These are phyloP conservation scores for Papilio protenor DNA, from an alignment of 2,888 invertebrate species.

Conservation along the genomic window DNA sequence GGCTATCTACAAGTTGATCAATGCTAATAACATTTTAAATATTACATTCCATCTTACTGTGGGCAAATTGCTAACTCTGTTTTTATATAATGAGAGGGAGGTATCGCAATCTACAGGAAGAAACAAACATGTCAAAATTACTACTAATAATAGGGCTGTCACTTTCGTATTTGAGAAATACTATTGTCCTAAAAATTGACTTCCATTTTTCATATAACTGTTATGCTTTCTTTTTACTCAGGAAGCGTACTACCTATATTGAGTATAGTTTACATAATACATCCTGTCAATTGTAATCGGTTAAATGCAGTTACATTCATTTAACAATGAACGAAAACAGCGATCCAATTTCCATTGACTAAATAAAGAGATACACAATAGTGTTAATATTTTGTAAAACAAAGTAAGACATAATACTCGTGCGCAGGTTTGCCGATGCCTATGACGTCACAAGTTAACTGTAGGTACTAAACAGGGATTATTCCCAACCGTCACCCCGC, in stretches of 20 bases:
- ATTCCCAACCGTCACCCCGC: too few species aligned
- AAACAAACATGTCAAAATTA: too few species aligned
- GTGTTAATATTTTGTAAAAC: neutral
- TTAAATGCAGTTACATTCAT: slow-evolving; percentile 59
- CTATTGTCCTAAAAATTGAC: too few species aligned
- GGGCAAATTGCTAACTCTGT: neutral
- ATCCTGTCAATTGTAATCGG: slow-evolving; percentile 39
- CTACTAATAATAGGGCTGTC: too few species aligned
- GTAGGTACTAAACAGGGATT: too few species aligned
- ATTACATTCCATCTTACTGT: neutral
- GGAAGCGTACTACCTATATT: neutral
- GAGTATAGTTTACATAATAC: slow-evolving; percentile 36
- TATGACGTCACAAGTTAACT: too few species aligned
- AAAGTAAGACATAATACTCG: neutral
- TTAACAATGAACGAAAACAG: slow-evolving; percentile 67
- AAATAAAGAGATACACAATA: slow-evolving; percentile 47
- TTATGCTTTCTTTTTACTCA: neutral
- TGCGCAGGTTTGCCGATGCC: too few species aligned
- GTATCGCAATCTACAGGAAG: too few species aligned
- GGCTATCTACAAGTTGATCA: neutral
- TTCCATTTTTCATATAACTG: neutral
- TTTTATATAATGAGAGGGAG: too few species aligned
- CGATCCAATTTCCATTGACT: slow-evolving; percentile 49
- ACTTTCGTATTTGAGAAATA: too few species aligned
- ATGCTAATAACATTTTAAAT: neutral